A percentile compares a stretch with the other conserved stretches of the same genome.
phyloP scores from a whole-genome alignment of 2,797 vertebrate species.

The Parauchenoglanis ngamensis region DNA sequence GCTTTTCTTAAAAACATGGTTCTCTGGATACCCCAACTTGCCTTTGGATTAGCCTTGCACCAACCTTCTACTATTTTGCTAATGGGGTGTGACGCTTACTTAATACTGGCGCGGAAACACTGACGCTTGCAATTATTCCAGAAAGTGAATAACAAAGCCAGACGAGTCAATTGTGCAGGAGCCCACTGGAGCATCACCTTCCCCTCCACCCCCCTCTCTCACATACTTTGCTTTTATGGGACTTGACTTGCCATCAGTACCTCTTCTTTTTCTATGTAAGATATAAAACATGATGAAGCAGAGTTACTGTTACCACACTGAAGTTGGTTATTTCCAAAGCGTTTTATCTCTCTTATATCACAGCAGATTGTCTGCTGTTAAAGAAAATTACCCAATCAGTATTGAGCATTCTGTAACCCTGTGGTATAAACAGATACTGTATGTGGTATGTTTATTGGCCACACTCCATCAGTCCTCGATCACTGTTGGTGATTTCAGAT shows the following conservation, averaged over 20 bases:
- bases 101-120: constrained; percentile 61
- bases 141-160: constrained; percentile 60
- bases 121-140: constrained; percentile 53
- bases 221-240: neutral
- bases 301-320: neutral
- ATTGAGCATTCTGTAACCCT: neutral
- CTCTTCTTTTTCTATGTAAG: constrained; percentile 11
- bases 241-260: neutral
- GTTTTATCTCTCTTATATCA: neutral
- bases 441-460: neutral
- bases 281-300: neutral
- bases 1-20: neutral
- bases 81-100: constrained; percentile 62
- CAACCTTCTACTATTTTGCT: constrained; percentile 62
- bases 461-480: constrained; percentile 15
- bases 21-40: neutral
- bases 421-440: neutral
- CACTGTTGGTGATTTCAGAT: neutral
- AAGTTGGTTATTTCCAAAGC: neutral
- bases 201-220: neutral
- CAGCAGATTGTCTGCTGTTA: neutral
- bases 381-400: neutral
- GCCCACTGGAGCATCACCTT: neutral
- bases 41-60: neutral
- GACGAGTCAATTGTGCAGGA: constrained; percentile 38